phyloP scores from a whole-genome alignment of 2,797 vertebrate species.

The Bryconaethiops microstoma region DNA sequence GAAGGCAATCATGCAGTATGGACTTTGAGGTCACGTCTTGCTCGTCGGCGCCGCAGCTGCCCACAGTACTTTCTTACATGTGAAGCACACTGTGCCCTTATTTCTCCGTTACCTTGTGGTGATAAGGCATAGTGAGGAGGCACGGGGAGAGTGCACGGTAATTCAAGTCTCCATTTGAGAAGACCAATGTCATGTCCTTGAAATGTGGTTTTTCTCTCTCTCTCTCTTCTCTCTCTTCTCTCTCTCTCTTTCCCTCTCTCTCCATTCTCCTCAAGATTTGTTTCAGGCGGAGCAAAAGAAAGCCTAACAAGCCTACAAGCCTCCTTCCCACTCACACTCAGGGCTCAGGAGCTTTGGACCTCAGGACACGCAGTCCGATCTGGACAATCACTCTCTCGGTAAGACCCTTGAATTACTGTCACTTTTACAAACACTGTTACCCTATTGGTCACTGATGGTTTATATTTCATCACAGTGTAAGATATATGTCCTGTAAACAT shows the following conservation, averaged over 20 bases:
- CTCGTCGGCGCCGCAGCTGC: not conserved
- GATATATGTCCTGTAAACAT: not conserved
- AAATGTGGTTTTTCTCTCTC: slow-evolving; percentile 21
- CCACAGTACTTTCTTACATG: not conserved
- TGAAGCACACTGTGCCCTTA: slow-evolving; percentile 2
- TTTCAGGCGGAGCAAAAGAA: slow-evolving; percentile 3
- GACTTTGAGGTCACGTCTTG: not conserved
- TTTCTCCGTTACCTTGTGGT: slow-evolving; percentile 10
- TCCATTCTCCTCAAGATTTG: slow-evolving; percentile 12
- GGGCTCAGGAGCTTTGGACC: slow-evolving; percentile 33
- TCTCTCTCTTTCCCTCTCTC: not conserved
- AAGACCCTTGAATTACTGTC: not conserved
- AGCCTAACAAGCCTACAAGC: not conserved
- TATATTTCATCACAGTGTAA: not conserved
- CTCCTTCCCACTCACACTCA: not conserved
- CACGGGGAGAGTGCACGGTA: not conserved
- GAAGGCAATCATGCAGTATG: not conserved
- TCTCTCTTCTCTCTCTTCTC: not conserved
- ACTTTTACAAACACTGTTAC: not conserved
- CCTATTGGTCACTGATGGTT: not conserved
- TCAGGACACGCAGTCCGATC: not conserved
- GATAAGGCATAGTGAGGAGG: not conserved
- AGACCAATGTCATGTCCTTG: slow-evolving; percentile 34
- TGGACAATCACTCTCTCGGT: not conserved
- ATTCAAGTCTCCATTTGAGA: slow-evolving; percentile 25